A percentile compares a stretch with the other conserved stretches of the same genome.
These are phyloP conservation scores for Trachythela sp. DNA, from an alignment of 64 coral and sea anemone species.

Conservation along the genomic window DNA sequence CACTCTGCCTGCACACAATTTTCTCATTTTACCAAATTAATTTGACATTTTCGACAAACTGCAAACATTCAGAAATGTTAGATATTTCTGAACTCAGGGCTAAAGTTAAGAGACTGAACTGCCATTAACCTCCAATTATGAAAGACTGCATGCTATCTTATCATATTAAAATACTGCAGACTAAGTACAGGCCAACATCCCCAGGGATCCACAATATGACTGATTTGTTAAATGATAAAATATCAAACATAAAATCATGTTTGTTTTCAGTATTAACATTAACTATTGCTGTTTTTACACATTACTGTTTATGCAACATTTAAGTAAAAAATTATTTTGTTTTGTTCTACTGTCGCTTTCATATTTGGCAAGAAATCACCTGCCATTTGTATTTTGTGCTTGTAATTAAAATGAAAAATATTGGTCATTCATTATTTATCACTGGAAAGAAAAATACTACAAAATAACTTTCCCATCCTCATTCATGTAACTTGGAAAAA, in stretches of 20 bases:
- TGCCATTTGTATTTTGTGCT: background rate
- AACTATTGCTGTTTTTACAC: no score
- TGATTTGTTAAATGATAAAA: background rate
- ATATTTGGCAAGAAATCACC: background rate
- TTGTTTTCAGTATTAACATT: background rate
- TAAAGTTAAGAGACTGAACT: no score
- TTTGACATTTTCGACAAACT: no score
- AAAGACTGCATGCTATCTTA: background rate
- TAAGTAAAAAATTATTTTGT: no score
- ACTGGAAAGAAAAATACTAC: background rate
- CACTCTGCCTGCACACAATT: no score
- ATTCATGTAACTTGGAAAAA: background rate
- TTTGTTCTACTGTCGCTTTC: background rate
- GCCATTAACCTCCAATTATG: no score
- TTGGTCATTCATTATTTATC: slow-evolving; percentile 14
- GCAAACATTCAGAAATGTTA: no score
- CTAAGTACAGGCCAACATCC: background rate
- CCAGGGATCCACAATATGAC: background rate
- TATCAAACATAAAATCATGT: background rate
- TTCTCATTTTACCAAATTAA: no score
- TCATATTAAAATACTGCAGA: background rate
- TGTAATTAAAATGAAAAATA: background rate
- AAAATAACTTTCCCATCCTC: background rate
- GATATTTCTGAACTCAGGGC: no score
- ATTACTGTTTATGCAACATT: no score